Evolutionary conservation across 53 echinoderm and acorn worm genomes (phyloP), one percentile per base, ranked within the genome.

Genomic region (Antedon mediterranea): DNA sequence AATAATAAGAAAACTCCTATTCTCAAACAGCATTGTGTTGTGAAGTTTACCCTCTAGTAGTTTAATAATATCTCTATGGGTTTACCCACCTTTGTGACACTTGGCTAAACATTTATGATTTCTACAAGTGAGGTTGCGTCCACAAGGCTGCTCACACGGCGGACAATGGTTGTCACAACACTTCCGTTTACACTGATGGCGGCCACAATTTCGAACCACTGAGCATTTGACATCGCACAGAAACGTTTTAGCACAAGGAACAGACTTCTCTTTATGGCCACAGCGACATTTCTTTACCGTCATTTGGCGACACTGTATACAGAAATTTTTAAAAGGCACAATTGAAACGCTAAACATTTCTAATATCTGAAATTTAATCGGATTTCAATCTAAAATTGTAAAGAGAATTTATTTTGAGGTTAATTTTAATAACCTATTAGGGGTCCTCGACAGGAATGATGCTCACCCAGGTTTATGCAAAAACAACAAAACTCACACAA

Each of bases 281-380:
- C 97, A 95, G 0, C 97, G 85, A 77, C 97, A 95, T 37, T 84
- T 81, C 86, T 95, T 95, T 13, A 79, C 83, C 30, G 88, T 81
- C 88, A 95, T 84, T 78, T 95, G 97, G 8, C 91, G 89, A 77
- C 97, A 95, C 97, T 95, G 37, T 4, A n/a, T n/a, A n/a, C n/a
- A n/a, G n/a, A n/a, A n/a, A n/a, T n/a, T n/a, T n/a, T n/a, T n/a
- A n/a, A 37, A 37, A 37, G 11, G 4, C 4, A 37, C 4, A 6
- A 37, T 37, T 37, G 11, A 37, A 11, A 37, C 37, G 11, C 4
- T 6, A 37, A 37, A 37, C 37, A 37, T 37, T 37, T 37, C 37
- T n/a, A n/a, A n/a, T n/a, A n/a, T n/a, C n/a, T n/a, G n/a, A n/a
- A n/a, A n/a, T n/a, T n/a, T n/a, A n/a, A n/a, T n/a, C n/a, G n/a